A percentile compares a stretch with the other conserved stretches of the same genome.
phyloP scores from a whole-genome alignment of 2,888 invertebrate genomes.

The Tanypteryx hageni region DNA sequence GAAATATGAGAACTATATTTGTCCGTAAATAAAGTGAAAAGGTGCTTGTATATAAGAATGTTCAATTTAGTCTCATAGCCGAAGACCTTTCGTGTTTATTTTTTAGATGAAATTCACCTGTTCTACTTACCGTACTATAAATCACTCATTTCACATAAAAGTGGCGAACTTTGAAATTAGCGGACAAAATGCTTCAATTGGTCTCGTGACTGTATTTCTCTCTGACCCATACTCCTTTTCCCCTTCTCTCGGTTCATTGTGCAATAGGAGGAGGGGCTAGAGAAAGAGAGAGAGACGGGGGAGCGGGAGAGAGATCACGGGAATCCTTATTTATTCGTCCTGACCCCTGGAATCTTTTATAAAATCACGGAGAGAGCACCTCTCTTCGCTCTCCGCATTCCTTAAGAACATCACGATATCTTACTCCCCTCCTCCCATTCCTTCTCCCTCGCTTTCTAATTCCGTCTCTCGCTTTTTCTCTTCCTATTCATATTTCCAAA shows the following conservation, averaged over 20 bases:
- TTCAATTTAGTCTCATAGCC: no score
- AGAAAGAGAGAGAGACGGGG: neutral
- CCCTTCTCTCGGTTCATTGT: neutral
- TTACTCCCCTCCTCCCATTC: neutral
- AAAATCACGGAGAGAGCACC: conserved; percentile 29
- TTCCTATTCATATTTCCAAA: neutral
- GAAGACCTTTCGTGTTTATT: no score
- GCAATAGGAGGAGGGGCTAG: neutral
- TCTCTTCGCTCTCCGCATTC: conserved; percentile 23
- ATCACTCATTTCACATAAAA: no score
- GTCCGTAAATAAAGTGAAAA: no score
- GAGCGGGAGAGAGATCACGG: neutral
- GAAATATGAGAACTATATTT: no score
- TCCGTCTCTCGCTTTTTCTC: neutral
- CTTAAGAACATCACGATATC: conserved; percentile 43
- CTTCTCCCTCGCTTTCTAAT: neutral
- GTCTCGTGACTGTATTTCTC: neutral
- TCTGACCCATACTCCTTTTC: neutral
- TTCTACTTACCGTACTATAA: no score
- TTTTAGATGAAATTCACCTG: no score
- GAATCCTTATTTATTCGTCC: conserved; percentile 57
- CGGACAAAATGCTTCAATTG: neutral
- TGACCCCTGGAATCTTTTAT: conserved; percentile 37
- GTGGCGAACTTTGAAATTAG: no score
- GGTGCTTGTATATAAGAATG: no score